Conservation (phyloP, 2,888 invertebrate genomes). For the Stomorhina lunata region DNA sequence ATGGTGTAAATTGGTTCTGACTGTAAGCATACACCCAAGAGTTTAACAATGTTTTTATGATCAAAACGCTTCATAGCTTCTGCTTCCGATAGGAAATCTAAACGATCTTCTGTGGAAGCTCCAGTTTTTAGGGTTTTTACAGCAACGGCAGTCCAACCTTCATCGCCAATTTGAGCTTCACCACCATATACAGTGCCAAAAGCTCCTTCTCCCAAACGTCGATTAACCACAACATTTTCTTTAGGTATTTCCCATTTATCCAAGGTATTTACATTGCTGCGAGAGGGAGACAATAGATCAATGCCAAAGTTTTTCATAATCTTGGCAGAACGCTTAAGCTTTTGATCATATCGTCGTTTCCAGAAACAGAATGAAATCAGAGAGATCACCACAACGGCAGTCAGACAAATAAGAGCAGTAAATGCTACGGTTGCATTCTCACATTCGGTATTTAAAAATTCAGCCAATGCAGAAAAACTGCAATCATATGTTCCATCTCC, state of each 20-base stretch:
- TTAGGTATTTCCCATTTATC: slow-evolving; percentile 94
- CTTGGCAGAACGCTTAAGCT: slow-evolving; percentile 84
- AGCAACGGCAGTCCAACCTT: slow-evolving; percentile 91
- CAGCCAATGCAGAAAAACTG: slow-evolving; percentile 85
- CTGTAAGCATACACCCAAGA: slow-evolving; percentile 92
- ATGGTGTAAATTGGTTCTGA: slow-evolving; percentile 93
- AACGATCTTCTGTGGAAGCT: slow-evolving; percentile 90
- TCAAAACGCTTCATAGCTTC: slow-evolving; percentile 96
- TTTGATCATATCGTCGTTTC: slow-evolving; percentile 85
- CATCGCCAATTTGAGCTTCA: slow-evolving; percentile 85
- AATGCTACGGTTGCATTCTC: slow-evolving; percentile 83
- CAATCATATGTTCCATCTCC: slow-evolving; percentile 87
- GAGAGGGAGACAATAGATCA: slow-evolving; percentile 81
- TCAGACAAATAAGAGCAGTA: slow-evolving; percentile 83
- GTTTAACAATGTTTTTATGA: slow-evolving; percentile 91
- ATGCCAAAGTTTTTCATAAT: slow-evolving; percentile 87
- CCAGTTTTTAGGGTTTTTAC: slow-evolving; percentile 94
- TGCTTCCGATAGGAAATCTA: slow-evolving; percentile 95
- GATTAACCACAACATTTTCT: slow-evolving; percentile 91
- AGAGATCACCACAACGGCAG: slow-evolving; percentile 76
- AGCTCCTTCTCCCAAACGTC: slow-evolving; percentile 93
- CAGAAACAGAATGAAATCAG: slow-evolving; percentile 84
- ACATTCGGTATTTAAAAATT: slow-evolving; percentile 85
- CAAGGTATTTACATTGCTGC: slow-evolving; percentile 81
- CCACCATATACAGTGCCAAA: slow-evolving; percentile 95